These are phyloP conservation scores for Thecocarcelia acutangulata DNA, from an alignment of 2,888 invertebrate genomes.

Conservation along the genomic window DNA sequence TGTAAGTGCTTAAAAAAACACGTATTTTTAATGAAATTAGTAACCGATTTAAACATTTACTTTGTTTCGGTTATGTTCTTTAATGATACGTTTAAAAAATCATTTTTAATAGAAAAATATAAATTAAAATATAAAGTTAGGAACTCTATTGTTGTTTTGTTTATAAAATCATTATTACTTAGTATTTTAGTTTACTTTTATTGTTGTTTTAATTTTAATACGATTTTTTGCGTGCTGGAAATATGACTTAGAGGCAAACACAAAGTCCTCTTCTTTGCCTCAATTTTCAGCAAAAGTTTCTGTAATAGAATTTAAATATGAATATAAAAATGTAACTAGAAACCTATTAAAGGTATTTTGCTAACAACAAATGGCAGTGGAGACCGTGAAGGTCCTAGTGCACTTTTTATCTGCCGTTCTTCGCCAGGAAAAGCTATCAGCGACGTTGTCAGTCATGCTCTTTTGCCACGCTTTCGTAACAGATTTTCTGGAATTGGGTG, in stretches of 20 bases:
- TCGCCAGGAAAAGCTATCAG: conserved; percentile 54
- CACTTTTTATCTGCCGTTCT: conserved; percentile 60
- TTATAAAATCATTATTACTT: conserved; percentile 36
- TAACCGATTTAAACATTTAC: conserved; percentile 41
- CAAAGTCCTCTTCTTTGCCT: conserved; percentile 56
- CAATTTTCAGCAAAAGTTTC: conserved; percentile 59
- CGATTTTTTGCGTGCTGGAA: no score
- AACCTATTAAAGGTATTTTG: conserved; percentile 44
- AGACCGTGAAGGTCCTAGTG: conserved; percentile 58
- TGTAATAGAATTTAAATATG: conserved; percentile 44
- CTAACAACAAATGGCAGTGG: conserved; percentile 60
- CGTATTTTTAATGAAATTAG: conserved; percentile 40
- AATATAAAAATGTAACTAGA: conserved; percentile 30
- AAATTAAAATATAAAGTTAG: conserved; percentile 36
- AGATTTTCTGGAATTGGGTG: conserved; percentile 37
- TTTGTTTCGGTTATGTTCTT: conserved; percentile 28
- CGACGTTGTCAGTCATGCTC: conserved; percentile 54
- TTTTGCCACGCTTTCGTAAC: conserved; percentile 60
- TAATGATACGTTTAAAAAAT: conserved; percentile 39
- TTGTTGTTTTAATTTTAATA: conserved; percentile 31
- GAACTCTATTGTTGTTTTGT: conserved; percentile 22
- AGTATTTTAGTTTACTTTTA: conserved; percentile 25
- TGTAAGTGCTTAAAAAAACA: conserved; percentile 45
- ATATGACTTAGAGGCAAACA: conserved; percentile 56
- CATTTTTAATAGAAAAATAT: conserved; percentile 39